Percentiles rank a stretch among this genome's conserved stretches.
phyloP scores from a whole-genome alignment of 2,888 invertebrate species.

The Dorcus hopei region DNA sequence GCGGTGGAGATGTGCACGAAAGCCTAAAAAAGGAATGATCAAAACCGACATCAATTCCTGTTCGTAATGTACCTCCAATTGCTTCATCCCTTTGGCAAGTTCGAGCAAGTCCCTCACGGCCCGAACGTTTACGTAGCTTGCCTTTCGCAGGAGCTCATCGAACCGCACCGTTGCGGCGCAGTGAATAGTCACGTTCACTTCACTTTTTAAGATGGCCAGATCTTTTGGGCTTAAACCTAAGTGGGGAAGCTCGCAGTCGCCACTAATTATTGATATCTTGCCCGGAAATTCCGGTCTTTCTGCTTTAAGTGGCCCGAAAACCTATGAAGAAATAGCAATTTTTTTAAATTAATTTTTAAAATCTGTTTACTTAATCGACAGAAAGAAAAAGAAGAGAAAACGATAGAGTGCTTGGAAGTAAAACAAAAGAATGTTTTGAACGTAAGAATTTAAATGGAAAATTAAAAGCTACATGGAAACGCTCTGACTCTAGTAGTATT shows the following conservation, averaged over 20 bases:
- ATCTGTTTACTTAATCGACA: no score
- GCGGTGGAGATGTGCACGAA: constrained; percentile 3
- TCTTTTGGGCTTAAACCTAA: constrained; percentile 55
- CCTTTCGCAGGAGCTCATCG: constrained; percentile 66
- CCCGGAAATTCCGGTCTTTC: constrained; percentile 52
- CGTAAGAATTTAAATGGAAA: no score
- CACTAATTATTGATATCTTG: constrained; percentile 57
- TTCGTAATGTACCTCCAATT: constrained; percentile 55
- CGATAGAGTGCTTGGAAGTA: no score
- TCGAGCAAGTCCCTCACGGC: constrained; percentile 62
- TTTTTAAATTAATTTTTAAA: no score
- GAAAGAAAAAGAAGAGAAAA: no score
- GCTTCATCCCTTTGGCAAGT: constrained; percentile 62
- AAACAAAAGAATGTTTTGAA: no score
- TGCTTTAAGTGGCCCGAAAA: constrained; percentile 53
- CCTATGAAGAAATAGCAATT: constrained; percentile 38
- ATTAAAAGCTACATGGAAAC: no score
- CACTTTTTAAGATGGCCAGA: constrained; percentile 45
- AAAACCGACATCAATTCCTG: no score
- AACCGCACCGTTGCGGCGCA: constrained; percentile 75
- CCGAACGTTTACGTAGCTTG: constrained; percentile 66
- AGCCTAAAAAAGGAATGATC: not conserved
- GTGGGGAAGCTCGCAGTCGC: constrained; percentile 54
- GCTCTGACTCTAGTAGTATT: no score
- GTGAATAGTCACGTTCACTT: constrained; percentile 68